Evolutionary conservation across 2,888 invertebrate species (phyloP).

Genomic region (Furcula furcula): DNA sequence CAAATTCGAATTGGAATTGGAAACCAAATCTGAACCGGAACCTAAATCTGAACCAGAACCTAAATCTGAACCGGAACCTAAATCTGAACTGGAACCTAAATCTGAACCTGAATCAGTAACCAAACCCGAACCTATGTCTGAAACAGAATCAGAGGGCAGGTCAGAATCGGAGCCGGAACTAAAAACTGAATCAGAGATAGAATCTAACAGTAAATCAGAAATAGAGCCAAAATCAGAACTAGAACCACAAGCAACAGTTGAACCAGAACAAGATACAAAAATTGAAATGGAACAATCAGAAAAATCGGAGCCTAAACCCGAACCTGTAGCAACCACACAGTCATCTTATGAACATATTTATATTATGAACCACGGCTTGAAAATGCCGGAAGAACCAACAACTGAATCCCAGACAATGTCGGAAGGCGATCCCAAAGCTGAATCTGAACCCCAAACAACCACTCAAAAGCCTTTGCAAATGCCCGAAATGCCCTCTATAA

Average conservation of each 20-base stretch:
- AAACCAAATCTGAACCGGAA: constrained; percentile 28
- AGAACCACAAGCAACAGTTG: neutral
- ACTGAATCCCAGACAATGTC: constrained; percentile 2
- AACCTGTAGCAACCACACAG: constrained; percentile 1
- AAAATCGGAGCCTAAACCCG: constrained; percentile 1
- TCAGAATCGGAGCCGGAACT: constrained; percentile 5
- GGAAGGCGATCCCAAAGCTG: too few species aligned
- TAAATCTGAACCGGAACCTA: constrained; percentile 27
- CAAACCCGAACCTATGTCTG: constrained; percentile 5
- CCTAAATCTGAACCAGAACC: constrained; percentile 28
- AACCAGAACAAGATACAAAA: neutral
- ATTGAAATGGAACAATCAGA: neutral
- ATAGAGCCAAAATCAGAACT: constrained; percentile 9
- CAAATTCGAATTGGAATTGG: constrained; percentile 26
- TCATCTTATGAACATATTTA: neutral
- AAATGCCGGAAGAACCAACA: constrained; percentile 3
- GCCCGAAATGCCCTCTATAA: constrained; percentile 6
- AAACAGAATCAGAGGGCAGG: constrained; percentile 7
- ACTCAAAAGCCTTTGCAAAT: neutral
- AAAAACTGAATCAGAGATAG: constrained; percentile 6
- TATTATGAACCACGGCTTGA: too few species aligned
- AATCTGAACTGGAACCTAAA: constrained; percentile 26
- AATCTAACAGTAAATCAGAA: constrained; percentile 14
- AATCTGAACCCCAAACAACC: constrained; percentile 26
- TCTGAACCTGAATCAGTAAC: constrained; percentile 1